Percentiles rank a stretch among this genome's conserved stretches.
These are phyloP conservation scores for Tribolium castaneum DNA, from an alignment of 1,140 invertebrate species.

Conservation along the genomic window DNA sequence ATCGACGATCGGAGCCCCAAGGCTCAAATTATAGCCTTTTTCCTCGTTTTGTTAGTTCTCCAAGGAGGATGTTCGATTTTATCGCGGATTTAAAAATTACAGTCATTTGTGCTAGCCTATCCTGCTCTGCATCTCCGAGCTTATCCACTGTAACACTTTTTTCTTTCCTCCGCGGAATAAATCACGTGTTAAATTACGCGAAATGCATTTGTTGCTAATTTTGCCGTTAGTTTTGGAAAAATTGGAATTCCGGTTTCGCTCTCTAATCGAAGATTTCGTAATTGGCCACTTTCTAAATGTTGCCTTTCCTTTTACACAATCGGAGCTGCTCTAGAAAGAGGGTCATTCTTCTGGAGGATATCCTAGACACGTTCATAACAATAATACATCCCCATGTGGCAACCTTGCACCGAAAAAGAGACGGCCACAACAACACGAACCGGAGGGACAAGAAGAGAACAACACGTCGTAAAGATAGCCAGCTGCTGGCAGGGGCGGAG, in stretches of 20 bases:
- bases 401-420: slow-evolving; percentile 43
- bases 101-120: background rate
- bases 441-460: slow-evolving; percentile 45
- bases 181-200: too few relatives aligned
- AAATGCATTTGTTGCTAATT: too few relatives aligned
- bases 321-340: background rate
- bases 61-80: background rate
- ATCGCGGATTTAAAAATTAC: background rate
- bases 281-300: background rate
- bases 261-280: background rate
- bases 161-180: too few relatives aligned
- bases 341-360: slow-evolving; percentile 5
- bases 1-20: background rate
- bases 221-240: too few relatives aligned
- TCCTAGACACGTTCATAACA: slow-evolving; percentile 28
- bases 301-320: background rate
- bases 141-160: too few relatives aligned
- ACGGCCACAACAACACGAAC: slow-evolving; percentile 43
- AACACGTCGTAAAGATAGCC: slow-evolving; percentile 49
- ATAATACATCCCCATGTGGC: slow-evolving; percentile 48
- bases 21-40: background rate
- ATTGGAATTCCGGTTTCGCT: background rate
- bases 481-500: slow-evolving; percentile 19
- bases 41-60: background rate
- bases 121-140: too few relatives aligned